Evolutionary conservation across 2,888 invertebrate species (phyloP).

Genomic region (Caenorhabditis virilis): DNA sequence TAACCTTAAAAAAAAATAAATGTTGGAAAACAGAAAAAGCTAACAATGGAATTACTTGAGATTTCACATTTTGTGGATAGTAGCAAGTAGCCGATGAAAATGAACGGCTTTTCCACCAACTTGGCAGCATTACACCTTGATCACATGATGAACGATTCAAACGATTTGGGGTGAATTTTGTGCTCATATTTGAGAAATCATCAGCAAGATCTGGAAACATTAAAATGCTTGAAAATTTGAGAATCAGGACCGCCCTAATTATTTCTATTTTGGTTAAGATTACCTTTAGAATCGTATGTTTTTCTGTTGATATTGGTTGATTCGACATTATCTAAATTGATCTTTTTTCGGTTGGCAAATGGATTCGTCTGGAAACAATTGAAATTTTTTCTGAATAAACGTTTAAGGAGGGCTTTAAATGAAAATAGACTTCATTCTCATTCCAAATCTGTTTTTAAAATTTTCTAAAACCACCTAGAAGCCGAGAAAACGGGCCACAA

Average conservation of each 20-base stretch:
- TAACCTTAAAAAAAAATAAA: no score
- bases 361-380: conserved; percentile 21
- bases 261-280: background rate
- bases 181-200: background rate
- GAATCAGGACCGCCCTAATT: conserved; percentile 5
- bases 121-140: conserved; percentile 18
- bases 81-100: conserved; percentile 34
- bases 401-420: no score
- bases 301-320: background rate
- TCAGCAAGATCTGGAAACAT: conserved; percentile 6
- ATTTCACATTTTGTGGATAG: conserved; percentile 17
- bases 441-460: no score
- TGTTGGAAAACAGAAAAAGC: no score
- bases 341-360: conserved; percentile 24
- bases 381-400: background rate
- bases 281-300: background rate
- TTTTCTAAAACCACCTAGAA: no score
- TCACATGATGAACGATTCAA: conserved; percentile 1
- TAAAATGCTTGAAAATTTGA: conserved; percentile 6
- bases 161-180: background rate
- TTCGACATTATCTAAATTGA: conserved; percentile 9
- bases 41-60: conserved; percentile 1
- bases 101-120: conserved; percentile 24
- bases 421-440: no score
- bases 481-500: no score